Conservation (phyloP, 2,113 vertebrate genomes). For the Malurus melanocephalus region DNA sequence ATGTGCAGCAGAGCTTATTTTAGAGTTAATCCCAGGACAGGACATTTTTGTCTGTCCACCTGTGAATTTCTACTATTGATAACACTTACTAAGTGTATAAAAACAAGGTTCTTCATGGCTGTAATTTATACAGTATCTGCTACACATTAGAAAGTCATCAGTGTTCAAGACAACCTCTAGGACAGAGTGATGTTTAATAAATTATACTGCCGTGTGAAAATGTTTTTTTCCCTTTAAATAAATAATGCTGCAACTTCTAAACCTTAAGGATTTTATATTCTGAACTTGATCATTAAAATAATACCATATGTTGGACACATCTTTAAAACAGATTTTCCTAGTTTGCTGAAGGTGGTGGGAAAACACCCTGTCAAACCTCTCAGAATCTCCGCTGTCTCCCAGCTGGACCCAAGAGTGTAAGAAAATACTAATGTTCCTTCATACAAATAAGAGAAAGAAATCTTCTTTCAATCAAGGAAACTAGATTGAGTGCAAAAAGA, state of each 20-base stretch:
- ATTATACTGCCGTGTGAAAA: conserved; percentile 38
- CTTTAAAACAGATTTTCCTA: conserved; percentile 54
- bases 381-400: conserved; percentile 44
- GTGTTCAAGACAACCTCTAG: background rate
- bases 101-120: background rate
- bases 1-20: conserved; percentile 9
- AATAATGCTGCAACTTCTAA: conserved; percentile 29
- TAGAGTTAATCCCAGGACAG: conserved; percentile 43
- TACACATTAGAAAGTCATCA: conserved; percentile 46
- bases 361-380: conserved; percentile 43
- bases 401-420: conserved; percentile 45
- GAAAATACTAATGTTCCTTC: conserved; percentile 32
- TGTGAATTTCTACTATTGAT: conserved; percentile 28
- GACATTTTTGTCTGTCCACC: conserved; percentile 38
- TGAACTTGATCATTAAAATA: conserved; percentile 54
- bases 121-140: conserved; percentile 24
- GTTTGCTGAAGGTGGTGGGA: conserved; percentile 45
- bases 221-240: conserved; percentile 28
- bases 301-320: conserved; percentile 64
- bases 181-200: conserved; percentile 45
- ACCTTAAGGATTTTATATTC: conserved; percentile 39
- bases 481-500: background rate
- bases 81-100: background rate
- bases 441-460: conserved; percentile 10
- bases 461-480: conserved; percentile 39